phyloP scores from a whole-genome alignment of 2,888 invertebrate species.

The Bhutanitis thaidina region DNA sequence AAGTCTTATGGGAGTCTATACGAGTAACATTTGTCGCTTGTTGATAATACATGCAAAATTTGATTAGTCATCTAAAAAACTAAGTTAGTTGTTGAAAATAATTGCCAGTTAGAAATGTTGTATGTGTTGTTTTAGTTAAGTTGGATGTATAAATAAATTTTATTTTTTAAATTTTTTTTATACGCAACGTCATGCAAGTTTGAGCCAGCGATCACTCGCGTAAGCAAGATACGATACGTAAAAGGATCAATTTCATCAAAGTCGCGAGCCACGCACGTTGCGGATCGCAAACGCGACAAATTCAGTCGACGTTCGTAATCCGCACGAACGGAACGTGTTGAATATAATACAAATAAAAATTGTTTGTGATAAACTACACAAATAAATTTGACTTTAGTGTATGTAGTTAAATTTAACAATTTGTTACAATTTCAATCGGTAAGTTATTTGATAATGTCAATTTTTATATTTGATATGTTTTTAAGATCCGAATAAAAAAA shows the following conservation, averaged over 20 bases:
- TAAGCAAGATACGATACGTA: constrained; percentile 2
- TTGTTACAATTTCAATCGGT: background rate
- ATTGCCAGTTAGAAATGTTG: too few species aligned
- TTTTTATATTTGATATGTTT: too few species aligned
- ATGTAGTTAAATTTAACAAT: constrained; percentile 1
- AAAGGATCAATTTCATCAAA: constrained; percentile 1
- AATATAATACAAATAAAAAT: background rate
- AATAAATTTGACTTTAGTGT: background rate
- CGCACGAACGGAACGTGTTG: constrained; percentile 3
- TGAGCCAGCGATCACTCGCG: background rate
- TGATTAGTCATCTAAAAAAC: too few species aligned
- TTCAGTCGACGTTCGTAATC: constrained; percentile 10
- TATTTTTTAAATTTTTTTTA: too few species aligned
- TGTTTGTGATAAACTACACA: constrained; percentile 1
- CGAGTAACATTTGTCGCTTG: too few species aligned
- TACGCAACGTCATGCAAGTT: too few species aligned
- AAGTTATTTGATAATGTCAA: background rate
- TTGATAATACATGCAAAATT: too few species aligned
- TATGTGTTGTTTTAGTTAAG: too few species aligned
- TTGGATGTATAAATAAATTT: too few species aligned
- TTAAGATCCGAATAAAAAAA: too few species aligned
- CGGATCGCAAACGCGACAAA: background rate
- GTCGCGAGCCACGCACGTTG: background rate
- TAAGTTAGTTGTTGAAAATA: too few species aligned
- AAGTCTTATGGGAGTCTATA: too few species aligned